Percentiles rank a stretch among this genome's conserved stretches.
Conservation (phyloP, 1,140 invertebrate genomes). For the Doryteuthis pealeii region DNA sequence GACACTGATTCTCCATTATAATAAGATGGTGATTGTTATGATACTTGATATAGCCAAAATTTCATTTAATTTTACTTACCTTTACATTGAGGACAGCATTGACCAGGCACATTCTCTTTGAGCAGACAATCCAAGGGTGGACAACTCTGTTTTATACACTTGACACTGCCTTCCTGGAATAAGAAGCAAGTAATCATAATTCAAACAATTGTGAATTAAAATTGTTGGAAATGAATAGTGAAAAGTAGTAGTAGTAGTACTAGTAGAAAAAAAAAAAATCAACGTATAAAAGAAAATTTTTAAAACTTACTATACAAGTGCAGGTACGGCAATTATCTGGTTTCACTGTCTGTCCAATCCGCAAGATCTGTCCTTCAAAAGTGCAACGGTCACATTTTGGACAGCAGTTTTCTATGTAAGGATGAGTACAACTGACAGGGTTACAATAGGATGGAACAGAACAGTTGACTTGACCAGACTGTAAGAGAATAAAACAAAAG, state of each 20-base stretch:
- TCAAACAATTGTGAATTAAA: neutral
- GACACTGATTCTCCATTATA: too few relatives aligned
- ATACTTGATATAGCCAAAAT: too few relatives aligned
- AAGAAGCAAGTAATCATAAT: slow-evolving; percentile 23
- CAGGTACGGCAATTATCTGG: slow-evolving; percentile 41
- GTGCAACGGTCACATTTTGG: slow-evolving; percentile 38
- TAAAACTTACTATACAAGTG: slow-evolving; percentile 25
- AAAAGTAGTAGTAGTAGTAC: too few relatives aligned
- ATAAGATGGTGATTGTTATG: too few relatives aligned
- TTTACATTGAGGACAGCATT: slow-evolving; percentile 48
- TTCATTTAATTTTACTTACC: slow-evolving; percentile 28
- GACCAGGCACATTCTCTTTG: slow-evolving; percentile 34
- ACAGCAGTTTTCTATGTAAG: slow-evolving; percentile 35
- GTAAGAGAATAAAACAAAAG: slow-evolving; percentile 12
- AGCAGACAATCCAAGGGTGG: slow-evolving; percentile 62
- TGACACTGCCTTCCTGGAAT: slow-evolving; percentile 74
- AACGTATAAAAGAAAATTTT: too few relatives aligned
- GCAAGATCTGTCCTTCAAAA: slow-evolving; percentile 32
- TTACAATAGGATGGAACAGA: slow-evolving; percentile 22
- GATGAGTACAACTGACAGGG: slow-evolving; percentile 25
- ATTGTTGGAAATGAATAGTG: neutral
- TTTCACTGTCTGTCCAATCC: slow-evolving; percentile 31
- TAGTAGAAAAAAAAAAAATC: too few relatives aligned
- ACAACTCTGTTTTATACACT: slow-evolving; percentile 69
- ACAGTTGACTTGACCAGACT: slow-evolving; percentile 29